Conservation (phyloP, 2,797 vertebrate species). For the Sebastolobus alascanus region DNA sequence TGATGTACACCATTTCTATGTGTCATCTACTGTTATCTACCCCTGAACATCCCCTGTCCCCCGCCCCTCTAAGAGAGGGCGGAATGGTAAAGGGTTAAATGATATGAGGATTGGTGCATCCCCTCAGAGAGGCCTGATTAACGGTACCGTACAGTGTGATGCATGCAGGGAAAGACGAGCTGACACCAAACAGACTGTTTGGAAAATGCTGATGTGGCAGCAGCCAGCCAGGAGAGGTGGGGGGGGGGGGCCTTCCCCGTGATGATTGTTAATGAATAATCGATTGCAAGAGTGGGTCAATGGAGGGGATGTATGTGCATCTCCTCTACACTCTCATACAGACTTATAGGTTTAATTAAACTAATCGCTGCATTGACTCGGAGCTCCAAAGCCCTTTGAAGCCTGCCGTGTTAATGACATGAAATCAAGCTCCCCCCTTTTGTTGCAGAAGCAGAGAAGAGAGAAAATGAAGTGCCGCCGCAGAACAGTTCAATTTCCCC, state of each 20-base stretch:
- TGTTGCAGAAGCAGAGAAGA: conserved; percentile 58
- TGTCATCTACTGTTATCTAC: too few relatives aligned
- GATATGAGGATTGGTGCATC: conserved; percentile 45
- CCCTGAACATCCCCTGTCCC: too few relatives aligned
- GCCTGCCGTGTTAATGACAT: conserved; percentile 74
- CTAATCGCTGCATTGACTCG: conserved; percentile 78
- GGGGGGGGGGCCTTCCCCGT: conserved; percentile 19
- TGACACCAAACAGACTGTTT: conserved; percentile 52
- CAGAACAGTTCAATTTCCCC: conserved; percentile 51
- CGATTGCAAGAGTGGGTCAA: conserved; percentile 68
- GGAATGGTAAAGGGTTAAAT: conserved; percentile 33
- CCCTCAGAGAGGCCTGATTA: conserved; percentile 65
- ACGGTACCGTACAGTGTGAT: conserved; percentile 26
- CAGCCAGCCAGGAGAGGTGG: conserved; percentile 3
- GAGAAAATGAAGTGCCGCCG: conserved; percentile 58
- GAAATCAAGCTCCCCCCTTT: conserved; percentile 67
- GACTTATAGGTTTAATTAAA: conserved; percentile 83
- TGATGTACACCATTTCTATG: too few relatives aligned
- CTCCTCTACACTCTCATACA: conserved; percentile 59
- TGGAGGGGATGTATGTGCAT: conserved; percentile 68
- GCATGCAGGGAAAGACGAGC: conserved; percentile 42
- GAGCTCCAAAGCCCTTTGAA: conserved; percentile 77
- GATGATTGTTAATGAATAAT: conserved; percentile 78
- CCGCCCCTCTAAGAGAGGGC: too few relatives aligned
- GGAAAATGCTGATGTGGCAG: conserved; percentile 70